A percentile compares a stretch with the other conserved stretches of the same genome.
Evolutionary conservation across 2,113 vertebrate genomes (phyloP).

Genomic region (Melanotaenia duboulayi): DNA sequence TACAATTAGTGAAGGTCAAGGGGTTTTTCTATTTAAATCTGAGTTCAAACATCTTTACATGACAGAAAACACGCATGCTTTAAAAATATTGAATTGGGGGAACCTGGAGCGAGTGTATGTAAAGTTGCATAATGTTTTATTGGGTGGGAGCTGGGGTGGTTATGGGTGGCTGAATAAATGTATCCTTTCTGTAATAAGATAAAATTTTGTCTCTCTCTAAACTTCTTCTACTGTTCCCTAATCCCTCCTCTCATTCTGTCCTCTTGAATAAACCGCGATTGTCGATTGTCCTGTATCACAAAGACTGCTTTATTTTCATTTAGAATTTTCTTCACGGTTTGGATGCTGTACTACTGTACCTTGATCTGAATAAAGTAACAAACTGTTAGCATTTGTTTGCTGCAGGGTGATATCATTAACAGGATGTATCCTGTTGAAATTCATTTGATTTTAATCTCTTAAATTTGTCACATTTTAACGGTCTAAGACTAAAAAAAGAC

Average conservation of each 20-base stretch:
- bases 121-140: slow-evolving; percentile 68
- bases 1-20: not conserved
- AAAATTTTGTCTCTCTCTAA: slow-evolving; percentile 46
- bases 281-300: slow-evolving; percentile 71
- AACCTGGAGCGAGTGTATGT: slow-evolving; percentile 42
- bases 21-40: not conserved
- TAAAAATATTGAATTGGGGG: slow-evolving; percentile 28
- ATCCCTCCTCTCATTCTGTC: slow-evolving; percentile 46
- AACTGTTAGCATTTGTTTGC: not conserved
- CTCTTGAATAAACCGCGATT: slow-evolving; percentile 73
- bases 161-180: slow-evolving; percentile 60
- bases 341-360: slow-evolving; percentile 78
- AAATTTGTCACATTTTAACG: too few species aligned
- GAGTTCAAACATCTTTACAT: slow-evolving; percentile 20
- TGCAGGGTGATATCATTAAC: too few species aligned
- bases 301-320: slow-evolving; percentile 74
- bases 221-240: slow-evolving; percentile 20
- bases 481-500: too few species aligned
- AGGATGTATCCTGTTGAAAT: too few species aligned
- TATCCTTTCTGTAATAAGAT: slow-evolving; percentile 57
- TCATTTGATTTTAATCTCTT: too few species aligned
- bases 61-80: slow-evolving; percentile 36
- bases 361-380: slow-evolving; percentile 81
- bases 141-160: slow-evolving; percentile 54
- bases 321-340: slow-evolving; percentile 65